phyloP scores from a whole-genome alignment of 1,140 invertebrate genomes.

The Scylla paramamosain region DNA sequence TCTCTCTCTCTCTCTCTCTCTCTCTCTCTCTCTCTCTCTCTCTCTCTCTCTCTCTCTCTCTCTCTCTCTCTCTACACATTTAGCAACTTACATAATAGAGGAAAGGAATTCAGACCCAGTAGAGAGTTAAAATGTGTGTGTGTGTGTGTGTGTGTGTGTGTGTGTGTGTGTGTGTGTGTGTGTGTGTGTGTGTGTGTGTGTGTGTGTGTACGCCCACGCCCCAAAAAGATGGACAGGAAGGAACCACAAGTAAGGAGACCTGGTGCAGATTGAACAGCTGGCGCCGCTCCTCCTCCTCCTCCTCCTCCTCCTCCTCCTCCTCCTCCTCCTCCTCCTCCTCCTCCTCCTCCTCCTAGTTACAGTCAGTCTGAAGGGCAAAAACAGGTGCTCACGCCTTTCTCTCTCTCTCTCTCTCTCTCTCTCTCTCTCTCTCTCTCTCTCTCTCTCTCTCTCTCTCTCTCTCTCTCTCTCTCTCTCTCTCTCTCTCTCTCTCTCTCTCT shows the following conservation, averaged over 20 bases:
- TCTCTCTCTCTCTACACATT: background rate
- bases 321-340: background rate
- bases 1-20: conserved; percentile 39
- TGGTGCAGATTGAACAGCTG: too few species aligned
- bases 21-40: background rate
- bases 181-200: too few species aligned
- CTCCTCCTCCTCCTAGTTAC: background rate
- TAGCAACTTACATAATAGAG: too few species aligned
- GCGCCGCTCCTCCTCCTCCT: background rate
- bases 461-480: background rate
- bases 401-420: background rate
- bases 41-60: conserved; percentile 8
- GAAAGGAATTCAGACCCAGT: too few species aligned
- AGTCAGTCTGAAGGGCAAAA: background rate
- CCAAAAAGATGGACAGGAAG: too few species aligned
- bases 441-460: background rate
- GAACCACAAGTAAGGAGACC: too few species aligned
- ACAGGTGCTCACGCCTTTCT: background rate
- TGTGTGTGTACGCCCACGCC: too few species aligned
- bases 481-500: conserved; percentile 7
- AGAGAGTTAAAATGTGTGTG: too few species aligned
- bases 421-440: background rate
- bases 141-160: too few species aligned
- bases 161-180: too few species aligned
- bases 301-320: background rate